Percentiles rank a stretch among this genome's conserved stretches.
Conservation (phyloP, 2,797 vertebrate genomes). For the Labeo calbasu region DNA sequence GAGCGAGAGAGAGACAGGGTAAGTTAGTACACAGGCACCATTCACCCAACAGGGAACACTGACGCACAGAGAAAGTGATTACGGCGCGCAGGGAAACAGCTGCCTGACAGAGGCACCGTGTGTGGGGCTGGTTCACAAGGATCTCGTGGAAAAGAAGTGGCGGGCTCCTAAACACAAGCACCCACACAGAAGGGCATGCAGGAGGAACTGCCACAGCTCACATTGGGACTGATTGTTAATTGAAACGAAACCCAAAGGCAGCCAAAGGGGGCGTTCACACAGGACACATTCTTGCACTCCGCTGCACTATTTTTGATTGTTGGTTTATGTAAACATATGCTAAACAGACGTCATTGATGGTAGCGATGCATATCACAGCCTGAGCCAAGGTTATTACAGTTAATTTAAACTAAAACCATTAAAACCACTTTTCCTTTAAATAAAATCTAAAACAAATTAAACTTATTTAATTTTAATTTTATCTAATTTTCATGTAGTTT, state of each 20-base stretch:
- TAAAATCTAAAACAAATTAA: neutral
- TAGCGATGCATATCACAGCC: neutral
- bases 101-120: conserved; percentile 70
- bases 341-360: neutral
- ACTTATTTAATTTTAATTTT: neutral
- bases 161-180: conserved; percentile 60
- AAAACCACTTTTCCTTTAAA: neutral
- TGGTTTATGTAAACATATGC: conserved; percentile 18
- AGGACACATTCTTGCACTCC: conserved; percentile 29
- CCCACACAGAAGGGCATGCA: conserved; percentile 51
- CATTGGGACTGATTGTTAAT: conserved; percentile 73
- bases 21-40: conserved; percentile 75
- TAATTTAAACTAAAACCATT: neutral
- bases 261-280: conserved; percentile 52
- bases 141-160: conserved; percentile 75
- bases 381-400: neutral
- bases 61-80: conserved; percentile 78
- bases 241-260: conserved; percentile 70
- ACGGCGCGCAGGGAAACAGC: conserved; percentile 71
- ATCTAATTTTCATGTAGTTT: neutral
- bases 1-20: conserved; percentile 47
- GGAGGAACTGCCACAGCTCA: conserved; percentile 52
- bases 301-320: conserved; percentile 6
- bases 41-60: conserved; percentile 76
- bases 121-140: conserved; percentile 74